Conservation (phyloP, 37 sponge, comb jelly and placozoan species). For the Ianthella basta region DNA sequence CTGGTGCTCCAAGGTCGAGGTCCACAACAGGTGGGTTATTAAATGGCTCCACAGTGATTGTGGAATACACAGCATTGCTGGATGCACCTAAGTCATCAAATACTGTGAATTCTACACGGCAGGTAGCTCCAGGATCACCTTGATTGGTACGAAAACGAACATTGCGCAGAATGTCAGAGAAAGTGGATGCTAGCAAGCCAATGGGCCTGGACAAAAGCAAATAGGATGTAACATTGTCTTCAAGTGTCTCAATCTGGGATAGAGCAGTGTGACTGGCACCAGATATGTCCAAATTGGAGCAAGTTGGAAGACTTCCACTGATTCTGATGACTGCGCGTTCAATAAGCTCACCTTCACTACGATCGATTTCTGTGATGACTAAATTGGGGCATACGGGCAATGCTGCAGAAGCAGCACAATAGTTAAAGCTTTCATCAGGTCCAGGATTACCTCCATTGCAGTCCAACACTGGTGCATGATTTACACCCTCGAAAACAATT, state of each 20-base stretch:
- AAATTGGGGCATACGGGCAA: conserved; percentile 15
- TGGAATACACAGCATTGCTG: conserved; percentile 39
- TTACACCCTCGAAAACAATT: conserved; percentile 2
- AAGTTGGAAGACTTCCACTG: conserved; percentile 7
- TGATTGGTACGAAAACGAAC: not conserved
- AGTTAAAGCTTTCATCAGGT: not conserved
- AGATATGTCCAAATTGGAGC: not conserved
- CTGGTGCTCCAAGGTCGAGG: conserved; percentile 62
- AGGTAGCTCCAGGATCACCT: conserved; percentile 44
- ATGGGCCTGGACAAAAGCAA: not conserved
- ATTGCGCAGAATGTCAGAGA: conserved; percentile 4
- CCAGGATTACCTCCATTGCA: conserved; percentile 24
- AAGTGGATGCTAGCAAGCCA: conserved; percentile 26
- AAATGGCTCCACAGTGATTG: conserved; percentile 38
- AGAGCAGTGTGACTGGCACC: conserved; percentile 20
- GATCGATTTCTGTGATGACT: conserved; percentile 5
- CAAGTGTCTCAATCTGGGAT: conserved; percentile 8
- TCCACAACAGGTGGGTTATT: conserved; percentile 73
- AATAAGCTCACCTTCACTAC: conserved; percentile 20
- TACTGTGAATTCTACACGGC: conserved; percentile 46
- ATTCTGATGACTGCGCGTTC: conserved; percentile 5
- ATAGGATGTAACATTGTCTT: not conserved
- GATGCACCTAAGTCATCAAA: conserved; percentile 27
- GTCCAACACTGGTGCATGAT: conserved; percentile 12
- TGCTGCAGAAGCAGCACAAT: conserved; percentile 27